Conservation (phyloP, 2,797 vertebrate genomes). For the Platalea minor region DNA sequence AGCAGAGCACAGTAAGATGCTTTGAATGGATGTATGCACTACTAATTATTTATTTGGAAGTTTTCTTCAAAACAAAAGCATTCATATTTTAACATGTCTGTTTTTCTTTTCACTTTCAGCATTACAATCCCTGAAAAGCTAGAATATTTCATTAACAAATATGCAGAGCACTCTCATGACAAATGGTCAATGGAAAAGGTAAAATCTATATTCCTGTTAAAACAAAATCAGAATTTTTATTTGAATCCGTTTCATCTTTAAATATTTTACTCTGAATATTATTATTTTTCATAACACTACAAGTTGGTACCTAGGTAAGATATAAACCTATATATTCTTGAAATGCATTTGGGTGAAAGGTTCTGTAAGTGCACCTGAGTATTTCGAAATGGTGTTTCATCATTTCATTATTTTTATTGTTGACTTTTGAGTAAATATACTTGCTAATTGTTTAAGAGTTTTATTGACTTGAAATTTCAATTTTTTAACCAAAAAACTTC, state of each 20-base stretch:
- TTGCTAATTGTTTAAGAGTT: not conserved
- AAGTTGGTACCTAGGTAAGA: not conserved
- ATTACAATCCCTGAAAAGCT: conserved; percentile 91
- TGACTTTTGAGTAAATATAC: not conserved
- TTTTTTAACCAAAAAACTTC: not conserved
- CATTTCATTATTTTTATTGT: not conserved
- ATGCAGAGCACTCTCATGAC: conserved; percentile 93
- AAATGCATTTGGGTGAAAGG: not conserved
- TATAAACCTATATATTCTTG: not conserved
- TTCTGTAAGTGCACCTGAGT: not conserved
- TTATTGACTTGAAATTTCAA: not conserved
- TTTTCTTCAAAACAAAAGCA: not conserved
- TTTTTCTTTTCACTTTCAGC: conserved; percentile 71
- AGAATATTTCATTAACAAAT: conserved; percentile 92
- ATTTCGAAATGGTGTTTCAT: not conserved
- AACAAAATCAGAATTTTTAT: not conserved
- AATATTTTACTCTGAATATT: not conserved
- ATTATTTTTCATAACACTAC: not conserved
- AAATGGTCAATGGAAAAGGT: conserved; percentile 98
- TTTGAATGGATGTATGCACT: not conserved
- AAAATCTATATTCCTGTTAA: conserved; percentile 9
- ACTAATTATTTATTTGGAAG: not conserved
- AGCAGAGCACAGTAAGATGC: not conserved
- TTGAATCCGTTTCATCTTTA: not conserved
- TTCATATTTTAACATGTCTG: not conserved